Percentiles rank a stretch among this genome's conserved stretches.
Conservation (phyloP, 2,888 invertebrate genomes). For the Siphlonurus alternatus region DNA sequence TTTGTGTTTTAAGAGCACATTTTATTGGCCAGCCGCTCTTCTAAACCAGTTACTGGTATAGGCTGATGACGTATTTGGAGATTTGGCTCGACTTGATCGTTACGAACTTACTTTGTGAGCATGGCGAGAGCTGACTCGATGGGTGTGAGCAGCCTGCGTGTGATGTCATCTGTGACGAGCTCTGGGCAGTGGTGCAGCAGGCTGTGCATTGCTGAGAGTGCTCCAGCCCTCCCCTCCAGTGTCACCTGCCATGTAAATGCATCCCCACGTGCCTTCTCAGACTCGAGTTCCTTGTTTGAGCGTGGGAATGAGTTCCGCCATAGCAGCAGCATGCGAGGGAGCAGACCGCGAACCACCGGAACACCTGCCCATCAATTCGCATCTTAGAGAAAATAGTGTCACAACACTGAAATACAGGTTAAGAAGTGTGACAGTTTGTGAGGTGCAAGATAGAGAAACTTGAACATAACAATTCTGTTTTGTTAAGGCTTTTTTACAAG, state of each 20-base stretch:
- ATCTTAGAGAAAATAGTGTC: background rate
- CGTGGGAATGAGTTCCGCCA: conserved; percentile 98
- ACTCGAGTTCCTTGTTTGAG: conserved; percentile 89
- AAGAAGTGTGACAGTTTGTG: too few species aligned
- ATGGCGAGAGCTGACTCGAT: conserved; percentile 92
- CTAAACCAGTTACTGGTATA: too few species aligned
- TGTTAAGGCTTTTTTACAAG: too few species aligned
- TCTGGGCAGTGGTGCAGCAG: conserved; percentile 82
- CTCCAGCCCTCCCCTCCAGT: conserved; percentile 89
- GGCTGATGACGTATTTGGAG: too few species aligned
- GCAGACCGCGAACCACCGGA: conserved; percentile 76
- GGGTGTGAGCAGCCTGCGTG: conserved; percentile 70
- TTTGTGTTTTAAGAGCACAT: too few species aligned
- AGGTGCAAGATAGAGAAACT: background rate
- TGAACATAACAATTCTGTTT: background rate
- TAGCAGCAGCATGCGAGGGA: conserved; percentile 82
- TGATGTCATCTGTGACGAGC: conserved; percentile 80
- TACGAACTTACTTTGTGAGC: conserved; percentile 79
- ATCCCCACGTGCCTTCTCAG: conserved; percentile 89
- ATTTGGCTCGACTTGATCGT: too few species aligned
- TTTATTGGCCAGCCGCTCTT: too few species aligned
- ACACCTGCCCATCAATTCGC: conserved; percentile 46
- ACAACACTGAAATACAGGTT: conserved; percentile 1
- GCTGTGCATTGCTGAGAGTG: conserved; percentile 88
- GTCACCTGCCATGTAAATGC: conserved; percentile 99